Percentiles rank a stretch among this genome's conserved stretches.
These are phyloP conservation scores for Xerus rutilus DNA, from an alignment of 2,797 vertebrate species.

Conservation along the genomic window DNA sequence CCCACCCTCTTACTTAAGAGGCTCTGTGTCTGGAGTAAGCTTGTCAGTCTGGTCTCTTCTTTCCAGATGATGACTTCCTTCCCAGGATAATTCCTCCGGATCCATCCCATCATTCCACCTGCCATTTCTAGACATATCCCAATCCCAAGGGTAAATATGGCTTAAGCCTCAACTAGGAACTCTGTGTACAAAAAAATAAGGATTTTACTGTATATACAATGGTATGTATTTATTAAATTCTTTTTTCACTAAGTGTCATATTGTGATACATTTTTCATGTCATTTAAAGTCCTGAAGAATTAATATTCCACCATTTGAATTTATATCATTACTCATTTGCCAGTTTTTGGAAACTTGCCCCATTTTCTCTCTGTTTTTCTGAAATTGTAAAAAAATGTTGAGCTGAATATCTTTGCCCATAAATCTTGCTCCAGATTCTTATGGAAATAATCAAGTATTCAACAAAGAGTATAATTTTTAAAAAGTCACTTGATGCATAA, in stretches of 20 bases:
- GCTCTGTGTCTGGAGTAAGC: background rate
- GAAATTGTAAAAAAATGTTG: background rate
- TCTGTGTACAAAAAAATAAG: background rate
- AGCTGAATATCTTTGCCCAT: constrained; percentile 22
- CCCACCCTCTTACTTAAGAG: background rate
- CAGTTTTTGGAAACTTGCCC: constrained; percentile 15
- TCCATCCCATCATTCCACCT: background rate
- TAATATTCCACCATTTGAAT: constrained; percentile 31
- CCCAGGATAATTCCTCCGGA: background rate
- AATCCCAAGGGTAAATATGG: background rate
- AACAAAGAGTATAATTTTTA: background rate
- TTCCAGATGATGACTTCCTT: background rate
- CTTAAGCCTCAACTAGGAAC: background rate
- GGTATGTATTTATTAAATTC: background rate
- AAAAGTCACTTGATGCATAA: background rate
- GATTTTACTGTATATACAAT: background rate
- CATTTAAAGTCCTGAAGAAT: constrained; percentile 34
- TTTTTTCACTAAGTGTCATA: constrained; percentile 2
- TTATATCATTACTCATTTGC: background rate
- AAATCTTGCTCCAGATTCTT: constrained; percentile 12
- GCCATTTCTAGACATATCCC: background rate
- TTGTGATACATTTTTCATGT: background rate
- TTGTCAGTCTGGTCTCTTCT: background rate
- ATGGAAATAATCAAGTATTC: constrained; percentile 36
- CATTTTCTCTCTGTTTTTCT: background rate